Percentiles rank a stretch among this genome's conserved stretches.
Evolutionary conservation across 1,140 invertebrate genomes (phyloP).

Genomic region (Danaus plexippus): DNA sequence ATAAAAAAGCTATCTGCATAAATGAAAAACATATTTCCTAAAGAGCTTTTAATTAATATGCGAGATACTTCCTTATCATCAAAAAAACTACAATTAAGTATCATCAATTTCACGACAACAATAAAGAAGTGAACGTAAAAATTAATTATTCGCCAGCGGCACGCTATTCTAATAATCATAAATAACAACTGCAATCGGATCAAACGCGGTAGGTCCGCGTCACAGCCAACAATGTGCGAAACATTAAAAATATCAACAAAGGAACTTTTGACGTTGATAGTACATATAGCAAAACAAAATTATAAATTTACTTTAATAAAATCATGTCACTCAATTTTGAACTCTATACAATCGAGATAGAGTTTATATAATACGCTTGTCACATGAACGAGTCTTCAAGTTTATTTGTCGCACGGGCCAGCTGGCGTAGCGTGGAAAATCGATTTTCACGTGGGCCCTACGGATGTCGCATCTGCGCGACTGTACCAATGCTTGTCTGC

Average conservation of each 20-base stretch:
- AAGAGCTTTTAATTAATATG: constrained; percentile 20
- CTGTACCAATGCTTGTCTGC: constrained; percentile 45
- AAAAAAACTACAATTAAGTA: constrained; percentile 35
- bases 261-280: constrained; percentile 69
- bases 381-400: constrained; percentile 11
- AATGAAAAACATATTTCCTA: background rate
- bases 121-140: constrained; percentile 61
- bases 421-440: constrained; percentile 70
- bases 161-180: constrained; percentile 69
- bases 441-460: constrained; percentile 67
- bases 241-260: constrained; percentile 72
- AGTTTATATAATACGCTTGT: constrained; percentile 4
- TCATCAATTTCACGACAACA: constrained; percentile 51
- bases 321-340: constrained; percentile 13
- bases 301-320: constrained; percentile 9
- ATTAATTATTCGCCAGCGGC: constrained; percentile 61
- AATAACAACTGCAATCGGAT: constrained; percentile 65
- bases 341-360: constrained; percentile 24
- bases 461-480: constrained; percentile 66
- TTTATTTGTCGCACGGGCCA: constrained; percentile 59
- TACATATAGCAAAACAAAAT: constrained; percentile 46
- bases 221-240: constrained; percentile 63
- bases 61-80: constrained; percentile 21
- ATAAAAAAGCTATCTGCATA: too few species aligned
- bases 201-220: constrained; percentile 60